phyloP scores from a whole-genome alignment of 35 echinoderm and acorn worm species.

The Apostichopus japonicus region DNA sequence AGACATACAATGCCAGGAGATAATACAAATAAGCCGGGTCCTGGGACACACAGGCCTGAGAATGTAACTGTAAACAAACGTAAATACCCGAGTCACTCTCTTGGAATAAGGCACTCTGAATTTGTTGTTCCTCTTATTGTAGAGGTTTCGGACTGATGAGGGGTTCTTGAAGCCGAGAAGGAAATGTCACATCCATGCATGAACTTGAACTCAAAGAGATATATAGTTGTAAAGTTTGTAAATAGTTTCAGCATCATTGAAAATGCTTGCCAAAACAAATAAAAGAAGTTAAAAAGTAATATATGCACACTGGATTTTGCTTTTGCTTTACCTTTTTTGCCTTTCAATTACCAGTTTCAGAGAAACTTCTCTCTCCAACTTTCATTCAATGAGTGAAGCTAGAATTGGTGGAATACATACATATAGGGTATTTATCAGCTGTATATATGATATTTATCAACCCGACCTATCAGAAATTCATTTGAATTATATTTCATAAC shows the following conservation, averaged over 20 bases:
- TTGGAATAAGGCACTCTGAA: conserved; percentile 94
- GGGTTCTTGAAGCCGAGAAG: not conserved
- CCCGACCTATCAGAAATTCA: too few species aligned
- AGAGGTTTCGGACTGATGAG: conserved; percentile 79
- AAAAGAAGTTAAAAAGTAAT: not conserved
- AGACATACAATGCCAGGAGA: conserved; percentile 76
- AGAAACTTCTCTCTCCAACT: too few species aligned
- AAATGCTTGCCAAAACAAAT: not conserved
- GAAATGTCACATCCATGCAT: too few species aligned
- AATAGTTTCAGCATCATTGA: not conserved
- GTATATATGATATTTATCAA: too few species aligned
- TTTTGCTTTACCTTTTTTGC: too few species aligned
- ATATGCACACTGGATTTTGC: too few species aligned
- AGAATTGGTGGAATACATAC: too few species aligned
- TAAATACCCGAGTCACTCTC: conserved; percentile 76
- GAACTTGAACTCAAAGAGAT: conserved; percentile 8
- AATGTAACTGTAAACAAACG: conserved; percentile 86
- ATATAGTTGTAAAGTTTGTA: not conserved
- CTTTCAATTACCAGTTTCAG: too few species aligned
- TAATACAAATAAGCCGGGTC: conserved; percentile 78
- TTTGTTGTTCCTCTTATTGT: conserved; percentile 92
- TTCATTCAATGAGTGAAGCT: too few species aligned
- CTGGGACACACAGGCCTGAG: conserved; percentile 92
- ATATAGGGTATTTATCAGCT: too few species aligned
- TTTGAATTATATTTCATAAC: too few species aligned